These are phyloP conservation scores for Tipula vernalis DNA, from an alignment of 2,888 invertebrate genomes.

Conservation along the genomic window DNA sequence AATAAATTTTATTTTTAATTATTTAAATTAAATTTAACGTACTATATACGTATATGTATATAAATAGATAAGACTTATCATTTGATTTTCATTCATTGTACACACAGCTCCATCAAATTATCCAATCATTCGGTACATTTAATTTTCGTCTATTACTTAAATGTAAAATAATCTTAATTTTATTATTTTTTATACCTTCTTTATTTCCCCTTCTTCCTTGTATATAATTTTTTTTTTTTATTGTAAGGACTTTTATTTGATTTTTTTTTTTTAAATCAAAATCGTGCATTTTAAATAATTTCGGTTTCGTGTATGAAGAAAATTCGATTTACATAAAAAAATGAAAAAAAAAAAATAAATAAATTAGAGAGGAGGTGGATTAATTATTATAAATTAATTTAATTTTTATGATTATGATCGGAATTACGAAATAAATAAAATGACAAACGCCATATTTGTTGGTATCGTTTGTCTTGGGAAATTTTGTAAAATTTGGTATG, in stretches of 20 bases:
- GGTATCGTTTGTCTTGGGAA: neutral
- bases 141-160: conserved; percentile 18
- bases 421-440: neutral
- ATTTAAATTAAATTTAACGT: neutral
- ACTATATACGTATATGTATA: neutral
- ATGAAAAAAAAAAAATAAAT: neutral
- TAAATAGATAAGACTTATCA: neutral
- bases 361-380: neutral
- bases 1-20: conserved; percentile 4
- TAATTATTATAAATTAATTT: neutral
- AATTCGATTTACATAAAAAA: neutral
- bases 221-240: neutral
- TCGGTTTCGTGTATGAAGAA: neutral
- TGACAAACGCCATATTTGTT: neutral
- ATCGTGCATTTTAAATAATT: neutral
- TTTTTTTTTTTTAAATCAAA: neutral
- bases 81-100: neutral
- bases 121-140: conserved; percentile 28
- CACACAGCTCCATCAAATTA: conserved; percentile 22
- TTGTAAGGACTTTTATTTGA: neutral
- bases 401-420: neutral
- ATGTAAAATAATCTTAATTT: neutral
- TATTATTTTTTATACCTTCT: neutral
- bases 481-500: no score
- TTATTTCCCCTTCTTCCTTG: neutral